Evolutionary conservation across 1,140 invertebrate genomes (phyloP), one percentile per base, ranked within the genome.

Genomic region (Amphibalanus amphitrite): DNA sequence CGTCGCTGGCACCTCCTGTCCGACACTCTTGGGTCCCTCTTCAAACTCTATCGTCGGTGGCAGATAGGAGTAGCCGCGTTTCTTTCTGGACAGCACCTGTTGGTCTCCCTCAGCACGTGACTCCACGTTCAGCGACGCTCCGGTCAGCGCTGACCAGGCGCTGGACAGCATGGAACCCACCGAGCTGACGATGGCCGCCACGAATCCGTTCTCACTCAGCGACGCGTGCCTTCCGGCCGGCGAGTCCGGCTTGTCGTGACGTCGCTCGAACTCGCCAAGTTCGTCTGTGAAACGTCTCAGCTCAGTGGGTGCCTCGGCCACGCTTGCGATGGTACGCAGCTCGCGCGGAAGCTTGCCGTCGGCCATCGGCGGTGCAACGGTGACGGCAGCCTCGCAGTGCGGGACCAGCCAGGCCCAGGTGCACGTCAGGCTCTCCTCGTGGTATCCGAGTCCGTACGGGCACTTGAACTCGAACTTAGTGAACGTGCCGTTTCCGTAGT

Each of bases 351-450:
- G 33, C 33, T 38, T 38, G 4, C 33, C 33, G 4, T 15, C 33
- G 33, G 33, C 33, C 33, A 59, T 20, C 47, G 47, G 47, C 6
- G 47, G 10, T 20, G 10, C 20, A 30, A 59, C 29, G 28, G 70
- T 69, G n/a, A 69, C 71, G 33, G 82, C 81, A 69, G 78, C 81
- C 67, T 83, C 84, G 77, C 89, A 91, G 67, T 82, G 84, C 0
- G 85, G 84, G 8, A 91, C 89, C 65, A 89, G 77, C 89, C 89
- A 91, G 0, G 89, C 87, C 90, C 90, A 92, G 78, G 91, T 89
- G 76, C 90, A 92, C 67, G 87, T 81, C 0, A 89, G 80, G 30
- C 84, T 84, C 25, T 82, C 79, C 72, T 89, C 87, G 76, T 92
- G 89, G 77, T 90, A 92, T 1, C 88, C 89, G 26, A 92, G 82